Evolutionary conservation across 2,888 invertebrate genomes (phyloP), one percentile per base, ranked within the genome.

Genomic region (Patella ulyssiponensis): DNA sequence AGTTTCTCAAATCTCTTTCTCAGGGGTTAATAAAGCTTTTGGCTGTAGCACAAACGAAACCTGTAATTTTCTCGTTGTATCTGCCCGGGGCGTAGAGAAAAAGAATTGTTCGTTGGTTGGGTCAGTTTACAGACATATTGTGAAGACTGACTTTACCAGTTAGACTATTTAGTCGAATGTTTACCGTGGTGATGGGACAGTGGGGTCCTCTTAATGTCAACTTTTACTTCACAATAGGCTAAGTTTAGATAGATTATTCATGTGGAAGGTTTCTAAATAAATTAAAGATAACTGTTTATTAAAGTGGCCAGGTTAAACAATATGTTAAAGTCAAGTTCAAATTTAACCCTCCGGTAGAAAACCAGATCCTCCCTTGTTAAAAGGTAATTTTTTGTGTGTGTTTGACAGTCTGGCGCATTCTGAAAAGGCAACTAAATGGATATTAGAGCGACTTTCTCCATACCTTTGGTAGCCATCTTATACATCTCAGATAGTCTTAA

Each of bases 251-350:
- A 64, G 14, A 3, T 64, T 23, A 64, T 64, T 64, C 64, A 64
- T 12, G 64, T 64, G 64, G 14, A 64, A 64, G 64, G 17, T 64
- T 64, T 64, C 23, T 64, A 64, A 64, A 64, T 64, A 64, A 64
- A 64, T 64, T 64, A 64, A 64, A 20, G 23, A 12, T 64, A 64
- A 64, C 23, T 64, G 64, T 20, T 64, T 64, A 20, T 3, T 64
- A 23, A 23, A 20, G 20, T 20, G 15, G 12, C 33, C 64, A 20
- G 11, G 12, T 23, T 20, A 23, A 64, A 64, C 64, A 64, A 64
- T 64, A 64, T 64, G 64, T 23, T 64, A 15, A 64, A 64, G 64
- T 64, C 20, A 64, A 64, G 20, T 64, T 64, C 5, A 33, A 33
- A 33, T 33, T 4, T 5, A 33, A 33, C 33, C 33, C 33, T 33